Base-by-base conservation (phyloP, 2,888 invertebrate genomes). In the Laothoe populi region DNA sequence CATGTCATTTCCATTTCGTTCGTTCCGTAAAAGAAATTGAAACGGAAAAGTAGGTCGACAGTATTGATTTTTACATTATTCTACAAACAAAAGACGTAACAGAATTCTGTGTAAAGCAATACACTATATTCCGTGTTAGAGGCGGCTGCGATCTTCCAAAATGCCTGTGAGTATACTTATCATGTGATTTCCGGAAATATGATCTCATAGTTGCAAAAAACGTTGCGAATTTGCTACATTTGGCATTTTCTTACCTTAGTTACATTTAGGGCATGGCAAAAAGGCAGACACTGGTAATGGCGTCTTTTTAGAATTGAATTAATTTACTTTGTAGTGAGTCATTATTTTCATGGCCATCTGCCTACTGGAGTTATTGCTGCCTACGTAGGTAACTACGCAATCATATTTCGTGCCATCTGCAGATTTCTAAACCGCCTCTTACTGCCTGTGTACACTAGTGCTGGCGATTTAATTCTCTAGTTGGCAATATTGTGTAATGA, bases 31-130 rank as follows among this genome's bases (percentile, higher is more conserved):
- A 75, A 74, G 80, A 79, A 79, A 78, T 78, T 73, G 78, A 78
- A 78, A 77, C 77, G 77, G 78, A 75, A 84, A 88, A 88, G 81
- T 89, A 88, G 90, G 89, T 90, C 86, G 86, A 73, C 79, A 71
- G 75, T 87, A 90, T 89, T 87, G 90, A 90, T 90, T 91, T 90
- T 90, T 85, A 73, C 72, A 82, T 77, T 81, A 83, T 80, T 82
- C 79, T 74, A 73, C 82, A 79, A 83, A 84, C 85, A 86, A 86
- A 74, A 83, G 84, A 77, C 77, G 68, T 71, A 73, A 67, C 78
- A 69, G 61, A 65, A 73, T 71, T 64, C 75, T 74, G 77, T 78
- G 76, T 72, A 72, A 67, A 73, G 70, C 70, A 66, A 69, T 70
- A 71, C 69, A 71, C 72, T 78, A 75, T 70, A 79, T 74, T 77